A percentile compares a stretch with the other conserved stretches of the same genome.
Conservation (phyloP, 2,888 invertebrate genomes). For the Eurytoma adleriae region DNA sequence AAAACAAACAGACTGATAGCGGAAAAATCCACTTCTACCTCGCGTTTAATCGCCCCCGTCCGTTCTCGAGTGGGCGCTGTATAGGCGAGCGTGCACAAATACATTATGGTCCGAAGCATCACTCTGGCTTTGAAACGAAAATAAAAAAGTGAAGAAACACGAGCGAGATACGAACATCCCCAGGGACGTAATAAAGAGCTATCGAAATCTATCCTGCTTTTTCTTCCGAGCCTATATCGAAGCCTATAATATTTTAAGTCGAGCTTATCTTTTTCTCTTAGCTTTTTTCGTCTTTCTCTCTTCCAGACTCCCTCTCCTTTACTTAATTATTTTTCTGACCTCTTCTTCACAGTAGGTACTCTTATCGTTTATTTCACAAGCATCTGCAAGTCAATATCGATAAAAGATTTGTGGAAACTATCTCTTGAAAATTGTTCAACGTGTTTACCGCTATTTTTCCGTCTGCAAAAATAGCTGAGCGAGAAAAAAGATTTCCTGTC, state of each 20-base stretch:
- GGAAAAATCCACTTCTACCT: constrained; percentile 25
- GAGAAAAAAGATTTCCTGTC: too few species aligned
- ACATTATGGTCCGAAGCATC: neutral
- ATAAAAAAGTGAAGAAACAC: neutral
- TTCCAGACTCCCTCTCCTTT: neutral
- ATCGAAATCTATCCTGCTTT: constrained; percentile 42
- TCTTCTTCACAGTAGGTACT: neutral
- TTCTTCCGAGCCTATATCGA: constrained; percentile 21
- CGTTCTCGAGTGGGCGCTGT: neutral
- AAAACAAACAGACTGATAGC: constrained; percentile 35
- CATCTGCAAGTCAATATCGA: neutral
- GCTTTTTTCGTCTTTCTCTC: constrained; percentile 6
- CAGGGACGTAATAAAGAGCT: constrained; percentile 52
- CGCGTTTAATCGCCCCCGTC: neutral
- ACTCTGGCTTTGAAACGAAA: neutral
- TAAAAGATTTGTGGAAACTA: neutral
- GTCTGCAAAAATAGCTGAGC: neutral
- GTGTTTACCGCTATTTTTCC: neutral
- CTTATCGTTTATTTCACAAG: neutral
- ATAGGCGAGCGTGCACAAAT: neutral
- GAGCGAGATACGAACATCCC: constrained; percentile 22
- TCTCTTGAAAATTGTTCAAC: neutral
- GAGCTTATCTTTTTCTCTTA: constrained; percentile 40
- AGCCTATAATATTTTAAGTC: constrained; percentile 49
- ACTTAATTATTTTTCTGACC: neutral